Evolutionary conservation across 2,888 invertebrate genomes (phyloP).

Genomic region (Melipona beecheii): DNA sequence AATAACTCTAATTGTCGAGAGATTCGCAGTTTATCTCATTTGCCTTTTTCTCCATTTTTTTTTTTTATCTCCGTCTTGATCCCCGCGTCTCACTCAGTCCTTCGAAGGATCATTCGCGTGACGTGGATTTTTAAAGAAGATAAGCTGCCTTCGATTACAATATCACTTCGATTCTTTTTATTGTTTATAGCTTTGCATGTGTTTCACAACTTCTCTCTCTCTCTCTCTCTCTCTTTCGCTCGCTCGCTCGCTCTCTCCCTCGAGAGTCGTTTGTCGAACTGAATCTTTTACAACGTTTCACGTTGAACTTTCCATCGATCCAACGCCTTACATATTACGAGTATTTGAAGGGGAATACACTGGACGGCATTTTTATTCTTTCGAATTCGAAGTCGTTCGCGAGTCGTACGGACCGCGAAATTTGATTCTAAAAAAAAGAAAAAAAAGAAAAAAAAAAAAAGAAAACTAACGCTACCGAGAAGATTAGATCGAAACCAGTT

Average conservation of each 20-base stretch:
- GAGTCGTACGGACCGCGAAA: background rate
- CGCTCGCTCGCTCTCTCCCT: background rate
- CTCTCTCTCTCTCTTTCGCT: no score
- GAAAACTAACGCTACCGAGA: background rate
- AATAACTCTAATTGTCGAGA: background rate
- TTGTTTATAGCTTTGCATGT: constrained; percentile 32
- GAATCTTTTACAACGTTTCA: constrained; percentile 29
- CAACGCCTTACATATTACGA: background rate
- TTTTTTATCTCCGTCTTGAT: background rate
- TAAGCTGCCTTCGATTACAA: constrained; percentile 39
- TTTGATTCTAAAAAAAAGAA: background rate
- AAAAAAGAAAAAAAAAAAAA: no score
- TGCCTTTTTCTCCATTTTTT: background rate
- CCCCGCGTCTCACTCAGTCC: background rate
- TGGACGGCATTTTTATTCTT: constrained; percentile 29
- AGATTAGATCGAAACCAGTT: constrained; percentile 18
- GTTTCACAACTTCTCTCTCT: constrained; percentile 22
- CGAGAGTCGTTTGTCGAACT: background rate
- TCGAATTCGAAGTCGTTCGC: background rate
- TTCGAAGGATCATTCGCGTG: constrained; percentile 21
- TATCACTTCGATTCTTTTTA: constrained; percentile 42
- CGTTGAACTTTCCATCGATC: constrained; percentile 20
- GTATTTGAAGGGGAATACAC: constrained; percentile 12
- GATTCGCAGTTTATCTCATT: no score
- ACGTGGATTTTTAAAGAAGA: constrained; percentile 31